Conservation (phyloP, 2,113 vertebrate species). For the Poecile atricapillus region DNA sequence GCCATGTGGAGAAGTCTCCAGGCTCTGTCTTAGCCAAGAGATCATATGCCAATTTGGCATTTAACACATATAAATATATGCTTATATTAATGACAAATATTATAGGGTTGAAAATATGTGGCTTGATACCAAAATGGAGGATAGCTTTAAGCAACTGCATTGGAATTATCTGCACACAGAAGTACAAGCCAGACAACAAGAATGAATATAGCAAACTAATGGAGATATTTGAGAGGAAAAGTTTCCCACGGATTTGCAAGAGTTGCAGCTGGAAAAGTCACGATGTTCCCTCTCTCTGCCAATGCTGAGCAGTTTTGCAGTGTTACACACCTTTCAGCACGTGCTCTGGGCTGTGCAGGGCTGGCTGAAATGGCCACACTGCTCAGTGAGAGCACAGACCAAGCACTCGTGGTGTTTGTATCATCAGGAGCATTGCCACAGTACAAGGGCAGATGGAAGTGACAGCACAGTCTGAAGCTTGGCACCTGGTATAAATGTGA, state of each 20-base stretch:
- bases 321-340: background rate
- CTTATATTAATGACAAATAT: constrained; percentile 11
- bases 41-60: background rate
- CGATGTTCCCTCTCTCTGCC: constrained; percentile 2
- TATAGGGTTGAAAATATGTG: background rate
- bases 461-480: background rate
- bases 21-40: background rate
- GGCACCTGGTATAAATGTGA: background rate
- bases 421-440: background rate
- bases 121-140: background rate
- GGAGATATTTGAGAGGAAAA: background rate
- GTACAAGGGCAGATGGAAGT: background rate
- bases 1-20: background rate
- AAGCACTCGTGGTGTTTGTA: accelerated
- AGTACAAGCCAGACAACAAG: background rate
- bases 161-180: background rate
- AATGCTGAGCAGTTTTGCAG: background rate
- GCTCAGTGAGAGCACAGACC: background rate
- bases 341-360: background rate
- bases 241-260: constrained; percentile 11
- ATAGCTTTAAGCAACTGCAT: background rate
- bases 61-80: background rate
- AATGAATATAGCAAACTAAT: background rate
- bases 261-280: constrained; percentile 23
- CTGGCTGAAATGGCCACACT: background rate